These are phyloP conservation scores for Spheniscus mendiculus DNA, from an alignment of 2,113 vertebrate genomes.

Conservation along the genomic window DNA sequence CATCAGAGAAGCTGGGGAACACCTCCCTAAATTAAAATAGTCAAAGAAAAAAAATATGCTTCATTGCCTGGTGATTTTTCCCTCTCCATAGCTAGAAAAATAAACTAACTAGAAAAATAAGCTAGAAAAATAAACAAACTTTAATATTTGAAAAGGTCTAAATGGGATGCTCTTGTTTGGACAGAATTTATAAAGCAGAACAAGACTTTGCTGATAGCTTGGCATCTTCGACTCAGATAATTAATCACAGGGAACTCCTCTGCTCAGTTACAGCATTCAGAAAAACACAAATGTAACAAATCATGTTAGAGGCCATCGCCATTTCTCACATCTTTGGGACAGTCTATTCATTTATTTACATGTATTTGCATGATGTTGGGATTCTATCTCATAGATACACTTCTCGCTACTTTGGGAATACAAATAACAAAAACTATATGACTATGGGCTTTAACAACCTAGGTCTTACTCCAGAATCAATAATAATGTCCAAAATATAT, in stretches of 20 bases:
- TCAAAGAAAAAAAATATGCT: background rate
- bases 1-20: background rate
- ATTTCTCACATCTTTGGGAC: background rate
- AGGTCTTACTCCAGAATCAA: background rate
- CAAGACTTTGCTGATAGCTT: background rate
- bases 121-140: background rate
- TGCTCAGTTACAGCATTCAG: background rate
- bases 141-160: background rate
- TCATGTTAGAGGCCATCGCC: background rate
- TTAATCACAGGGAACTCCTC: background rate
- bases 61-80: background rate
- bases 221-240: background rate
- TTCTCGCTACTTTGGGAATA: background rate
- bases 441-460: background rate
- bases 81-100: background rate
- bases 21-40: background rate
- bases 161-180: background rate
- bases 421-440: background rate
- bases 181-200: slow-evolving; percentile 1
- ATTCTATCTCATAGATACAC: background rate
- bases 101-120: background rate
- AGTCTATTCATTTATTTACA: background rate
- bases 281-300: background rate
- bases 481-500: background rate
- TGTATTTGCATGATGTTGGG: background rate